Evolutionary conservation across 2,797 vertebrate genomes (phyloP), one percentile per base, ranked within the genome.

Genomic region (Acanthurus lineatus): DNA sequence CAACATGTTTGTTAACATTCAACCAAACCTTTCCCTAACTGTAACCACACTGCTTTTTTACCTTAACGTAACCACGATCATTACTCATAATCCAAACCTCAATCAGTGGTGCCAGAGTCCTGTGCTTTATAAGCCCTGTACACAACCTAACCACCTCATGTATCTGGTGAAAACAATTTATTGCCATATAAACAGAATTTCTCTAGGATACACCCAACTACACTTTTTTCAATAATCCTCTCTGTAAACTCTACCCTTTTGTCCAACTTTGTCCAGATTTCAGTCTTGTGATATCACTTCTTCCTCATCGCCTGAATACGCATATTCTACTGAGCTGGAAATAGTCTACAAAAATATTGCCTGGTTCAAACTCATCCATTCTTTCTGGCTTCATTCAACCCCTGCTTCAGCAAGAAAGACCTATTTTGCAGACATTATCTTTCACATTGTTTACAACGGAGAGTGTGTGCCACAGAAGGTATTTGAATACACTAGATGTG

Each of bases 401-500:
- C 4, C 19, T 56, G 15, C 56, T 71, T 68, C 25, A 32, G 28
- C 2, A 65, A 48, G 16, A 59, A 71, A 72, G 80, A 14, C 12
- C 32, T 10, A 71, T 80, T 85, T 81, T 84, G 19, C 49, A 73
- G 49, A 76, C 15, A 48, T 6, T 45, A 47, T 51, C 65, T 81
- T 65, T 61, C 35, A 71, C 56, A 75, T 35, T 64, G 61, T 49
- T 32, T 72, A 65, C 73, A 77, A 79, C 59, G 72, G 56, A 67
- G 25, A 53, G 47, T 72, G 65, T 71, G 72, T 40, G 64, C 62
- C 52, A 70, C 14, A 48, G 32, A 45, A 52, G 63, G 49, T 49
- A 66, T 77, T 51, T 84, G 44, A 83, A 84, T 79, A 59, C 19
- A 14, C 40, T 73, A 68, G 56, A 79, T 45, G 19, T 59, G 49